phyloP scores from a whole-genome alignment of 1,140 invertebrate species.

The Gryllus bimaculatus region DNA sequence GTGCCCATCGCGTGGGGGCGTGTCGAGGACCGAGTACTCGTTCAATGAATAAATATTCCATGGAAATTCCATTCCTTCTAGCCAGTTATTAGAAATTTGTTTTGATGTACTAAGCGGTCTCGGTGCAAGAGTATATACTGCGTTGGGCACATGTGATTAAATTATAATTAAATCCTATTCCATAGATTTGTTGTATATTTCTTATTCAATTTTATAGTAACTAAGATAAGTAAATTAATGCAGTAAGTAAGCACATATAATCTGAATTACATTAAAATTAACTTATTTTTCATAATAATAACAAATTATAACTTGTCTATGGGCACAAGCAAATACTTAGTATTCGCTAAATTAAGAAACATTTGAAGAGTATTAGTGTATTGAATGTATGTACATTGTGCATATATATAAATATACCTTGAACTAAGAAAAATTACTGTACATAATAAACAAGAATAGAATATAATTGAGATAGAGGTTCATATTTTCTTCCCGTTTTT shows the following conservation, averaged over 20 bases:
- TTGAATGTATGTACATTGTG: not conserved
- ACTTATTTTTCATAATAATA: not conserved
- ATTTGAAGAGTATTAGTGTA: conserved; percentile 1
- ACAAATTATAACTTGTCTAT: not conserved
- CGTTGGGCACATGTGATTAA: not conserved
- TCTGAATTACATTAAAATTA: not conserved
- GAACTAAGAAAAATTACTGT: not conserved
- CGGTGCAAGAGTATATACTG: not conserved
- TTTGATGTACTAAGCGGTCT: not conserved
- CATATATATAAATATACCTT: not conserved
- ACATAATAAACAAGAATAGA: not conserved
- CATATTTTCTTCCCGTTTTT: not conserved
- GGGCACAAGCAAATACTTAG: not conserved
- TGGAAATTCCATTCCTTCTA: not conserved
- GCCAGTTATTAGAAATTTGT: not conserved
- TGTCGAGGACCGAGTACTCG: too few species aligned
- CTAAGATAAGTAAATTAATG: not conserved
- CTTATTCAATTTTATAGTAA: not conserved
- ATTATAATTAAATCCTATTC: not conserved
- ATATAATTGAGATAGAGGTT: not conserved
- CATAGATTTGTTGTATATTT: not conserved
- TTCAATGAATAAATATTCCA: not conserved
- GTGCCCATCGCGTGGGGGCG: not conserved
- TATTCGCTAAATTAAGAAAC: not conserved
- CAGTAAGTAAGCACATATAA: not conserved